Evolutionary conservation across 2,888 invertebrate genomes (phyloP), one percentile per base, ranked within the genome.

Genomic region (Tachina fera): DNA sequence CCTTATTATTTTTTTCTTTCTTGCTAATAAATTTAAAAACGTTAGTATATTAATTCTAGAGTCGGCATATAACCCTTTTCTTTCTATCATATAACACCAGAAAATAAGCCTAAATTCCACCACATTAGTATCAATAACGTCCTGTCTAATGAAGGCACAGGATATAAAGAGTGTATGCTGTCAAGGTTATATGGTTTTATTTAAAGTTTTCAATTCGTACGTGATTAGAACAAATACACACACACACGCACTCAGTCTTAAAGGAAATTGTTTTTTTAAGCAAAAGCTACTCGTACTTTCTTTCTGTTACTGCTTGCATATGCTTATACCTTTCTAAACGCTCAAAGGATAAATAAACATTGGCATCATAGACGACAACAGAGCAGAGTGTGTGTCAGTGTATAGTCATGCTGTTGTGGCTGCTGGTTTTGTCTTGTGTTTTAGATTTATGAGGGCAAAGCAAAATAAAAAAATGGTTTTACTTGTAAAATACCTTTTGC

Each of bases 371-470:
- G 31, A 31, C 31, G 5, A 6, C 31, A 31, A 31, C 31, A 31
- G 31, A 31, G 31, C 6, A 31, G 31, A 0, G 31, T 31, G 31
- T 31, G 31, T 51, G 70, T 47, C 51, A 60, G 53, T 39, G 45
- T 43, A 65, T n/a, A 61, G 11, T 71, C 61, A 53, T 53, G 51
- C n/a, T 53, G 51, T 13, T 53, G 78, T 53, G 61, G 45, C 51
- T 53, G 47, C 14, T 31, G 14, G 9, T 22, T 16, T 13, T 16
- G 60, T 51, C 41, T 60, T 60, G 41, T 9, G 11, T 43, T 67
- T 53, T n/a, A 79, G 53, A 80, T 80, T 80, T 80, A 80, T 80
- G 72, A 80, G 45, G 47, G 19, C 22, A 49, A 43, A 53, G n/a
- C 10, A 43, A 10, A 65, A 1, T 4, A 14, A 45, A 49, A 31